Percentiles rank a stretch among this genome's conserved stretches.
These are phyloP conservation scores for Eueides isabella DNA, from an alignment of 1,140 invertebrate species.

Conservation along the genomic window DNA sequence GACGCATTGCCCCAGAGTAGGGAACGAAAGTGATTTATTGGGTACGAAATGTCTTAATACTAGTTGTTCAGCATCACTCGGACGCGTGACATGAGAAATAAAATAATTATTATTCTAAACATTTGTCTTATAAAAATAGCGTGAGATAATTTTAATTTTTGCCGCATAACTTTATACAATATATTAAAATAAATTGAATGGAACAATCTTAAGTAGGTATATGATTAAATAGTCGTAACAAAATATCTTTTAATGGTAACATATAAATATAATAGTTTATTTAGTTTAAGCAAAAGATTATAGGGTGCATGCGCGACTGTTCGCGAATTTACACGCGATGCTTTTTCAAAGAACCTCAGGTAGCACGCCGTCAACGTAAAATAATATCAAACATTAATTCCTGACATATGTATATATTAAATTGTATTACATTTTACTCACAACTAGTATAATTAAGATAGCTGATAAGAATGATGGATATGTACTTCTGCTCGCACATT, in stretches of 20 bases:
- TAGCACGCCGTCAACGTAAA: slow-evolving; percentile 41
- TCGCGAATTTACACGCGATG: slow-evolving; percentile 56
- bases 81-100: too few relatives aligned
- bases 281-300: slow-evolving; percentile 37
- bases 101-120: background rate
- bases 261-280: slow-evolving; percentile 28
- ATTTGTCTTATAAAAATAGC: background rate
- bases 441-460: slow-evolving; percentile 10
- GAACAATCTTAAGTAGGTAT: slow-evolving; percentile 2
- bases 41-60: too few relatives aligned
- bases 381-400: slow-evolving; percentile 27
- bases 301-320: slow-evolving; percentile 47
- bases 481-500: background rate
- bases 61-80: too few relatives aligned
- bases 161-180: background rate
- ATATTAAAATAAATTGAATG: slow-evolving; percentile 2
- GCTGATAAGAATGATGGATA: background rate
- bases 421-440: background rate
- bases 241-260: slow-evolving; percentile 27
- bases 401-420: slow-evolving; percentile 19
- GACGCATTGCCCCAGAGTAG: too few relatives aligned
- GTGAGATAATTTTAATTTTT: background rate
- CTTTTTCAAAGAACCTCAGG: slow-evolving; percentile 63
- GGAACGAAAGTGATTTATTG: too few relatives aligned
- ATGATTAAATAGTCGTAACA: slow-evolving; percentile 8